phyloP scores from a whole-genome alignment of 2,797 vertebrate species.

The Mus minutoides region DNA sequence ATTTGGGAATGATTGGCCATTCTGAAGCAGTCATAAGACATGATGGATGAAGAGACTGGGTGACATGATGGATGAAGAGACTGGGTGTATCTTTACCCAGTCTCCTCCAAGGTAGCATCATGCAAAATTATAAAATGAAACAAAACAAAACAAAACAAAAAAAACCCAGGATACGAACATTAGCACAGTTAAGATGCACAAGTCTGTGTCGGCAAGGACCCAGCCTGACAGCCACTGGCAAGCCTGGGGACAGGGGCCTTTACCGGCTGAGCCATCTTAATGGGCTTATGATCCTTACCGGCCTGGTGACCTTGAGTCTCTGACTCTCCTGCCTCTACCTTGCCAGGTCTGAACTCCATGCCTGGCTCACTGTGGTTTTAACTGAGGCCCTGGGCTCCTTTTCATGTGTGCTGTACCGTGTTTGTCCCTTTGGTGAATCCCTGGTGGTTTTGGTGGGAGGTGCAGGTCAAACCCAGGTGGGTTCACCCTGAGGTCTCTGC shows the following conservation, averaged over 20 bases:
- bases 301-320: background rate
- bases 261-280: background rate
- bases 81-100: background rate
- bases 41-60: too few species aligned
- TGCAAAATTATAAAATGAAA: background rate
- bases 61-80: too few species aligned
- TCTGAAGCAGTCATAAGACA: background rate
- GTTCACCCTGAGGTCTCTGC: background rate
- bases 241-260: background rate
- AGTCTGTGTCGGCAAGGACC: background rate
- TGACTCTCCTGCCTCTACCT: background rate
- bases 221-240: too few species aligned
- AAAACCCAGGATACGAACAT: background rate
- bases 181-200: fast-evolving
- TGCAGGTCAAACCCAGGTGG: background rate
- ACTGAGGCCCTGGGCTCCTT: background rate
- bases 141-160: background rate
- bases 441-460: background rate
- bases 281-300: too few species aligned
- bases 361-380: background rate
- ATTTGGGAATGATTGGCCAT: background rate
- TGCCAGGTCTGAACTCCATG: background rate
- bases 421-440: background rate
- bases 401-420: background rate
- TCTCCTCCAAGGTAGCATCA: background rate